Evolutionary conservation across 2,113 vertebrate species (phyloP).

Genomic region (Phylloscopus whistleri): DNA sequence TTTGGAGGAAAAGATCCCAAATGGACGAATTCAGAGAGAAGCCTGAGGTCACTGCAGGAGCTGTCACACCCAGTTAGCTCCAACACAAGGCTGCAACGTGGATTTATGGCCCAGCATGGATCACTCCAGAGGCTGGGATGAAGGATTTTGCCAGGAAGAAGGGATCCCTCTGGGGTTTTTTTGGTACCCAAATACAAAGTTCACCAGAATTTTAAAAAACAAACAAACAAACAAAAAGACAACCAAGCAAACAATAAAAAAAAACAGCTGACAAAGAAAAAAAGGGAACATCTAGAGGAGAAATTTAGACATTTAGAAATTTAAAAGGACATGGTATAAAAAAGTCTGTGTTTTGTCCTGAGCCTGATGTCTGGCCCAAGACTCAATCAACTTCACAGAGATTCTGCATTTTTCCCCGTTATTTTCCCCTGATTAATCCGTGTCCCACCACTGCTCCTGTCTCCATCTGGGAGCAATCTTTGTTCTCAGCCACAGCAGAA

Average conservation of each 20-base stretch:
- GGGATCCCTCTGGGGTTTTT: background rate
- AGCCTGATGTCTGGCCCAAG: background rate
- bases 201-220: background rate
- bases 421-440: background rate
- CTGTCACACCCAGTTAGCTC: background rate
- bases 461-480: slow-evolving; percentile 12
- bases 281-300: background rate
- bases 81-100: background rate
- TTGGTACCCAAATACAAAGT: background rate
- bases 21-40: background rate
- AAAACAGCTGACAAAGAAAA: background rate
- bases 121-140: background rate
- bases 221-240: background rate
- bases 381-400: background rate
- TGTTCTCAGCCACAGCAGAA: background rate
- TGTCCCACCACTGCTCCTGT: background rate
- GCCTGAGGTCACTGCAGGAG: background rate
- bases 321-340: background rate
- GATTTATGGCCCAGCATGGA: background rate
- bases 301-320: background rate
- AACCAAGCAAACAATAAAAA: no score
- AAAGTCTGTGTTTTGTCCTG: background rate
- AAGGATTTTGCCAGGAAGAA: background rate
- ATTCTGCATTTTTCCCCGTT: background rate
- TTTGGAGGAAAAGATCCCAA: background rate